Base-by-base conservation (phyloP, 2,888 invertebrate species). In the Fabriciana adippe region DNA sequence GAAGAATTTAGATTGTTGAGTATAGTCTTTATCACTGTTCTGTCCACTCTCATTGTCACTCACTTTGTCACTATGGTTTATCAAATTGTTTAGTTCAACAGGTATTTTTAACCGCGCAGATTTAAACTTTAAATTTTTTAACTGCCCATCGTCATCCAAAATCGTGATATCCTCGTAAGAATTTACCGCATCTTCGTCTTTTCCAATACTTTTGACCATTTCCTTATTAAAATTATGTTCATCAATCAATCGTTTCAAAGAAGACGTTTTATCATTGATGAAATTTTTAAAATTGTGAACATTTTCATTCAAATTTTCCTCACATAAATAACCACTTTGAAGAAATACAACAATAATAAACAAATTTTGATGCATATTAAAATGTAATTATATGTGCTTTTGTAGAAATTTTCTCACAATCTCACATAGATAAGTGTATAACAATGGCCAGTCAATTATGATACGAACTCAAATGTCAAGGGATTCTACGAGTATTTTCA, bases 1-100 rank as follows among this genome's bases (percentile, higher is more conserved):
- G 75, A 95, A 95, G 78, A 96, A 95, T 81, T 94, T 94, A n/a
- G 94, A 87, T 69, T 88, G 91, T 45, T 83, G 81, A 6, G 78
- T 79, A 68, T 68, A 76, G 2, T 72, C 57, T 60, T 73, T 65
- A n/a, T 72, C 53, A n/a, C 76, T 73, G 54, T 74, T 70, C n/a
- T 64, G 72, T 61, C 73, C 74, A 66, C 41, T 45, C 68, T 72
- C 64, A 73, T 59, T 73, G n/a, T 67, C 74, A 54, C 59, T 63
- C 66, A 76, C 72, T 78, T 75, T 73, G 13, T 14, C 21, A 64
- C 69, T 76, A 13, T 76, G 73, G 72, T 76, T 77, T n/a, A 81
- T 66, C 26, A 79, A 70, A 59, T 74, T 73, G 65, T 74, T 74
- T 51, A 79, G 73, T 8, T 71, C 70, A n/a, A 70, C 64, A 16